These are phyloP conservation scores for Nemotelus pantherinus DNA, from an alignment of 2,888 invertebrate species.

Conservation along the genomic window DNA sequence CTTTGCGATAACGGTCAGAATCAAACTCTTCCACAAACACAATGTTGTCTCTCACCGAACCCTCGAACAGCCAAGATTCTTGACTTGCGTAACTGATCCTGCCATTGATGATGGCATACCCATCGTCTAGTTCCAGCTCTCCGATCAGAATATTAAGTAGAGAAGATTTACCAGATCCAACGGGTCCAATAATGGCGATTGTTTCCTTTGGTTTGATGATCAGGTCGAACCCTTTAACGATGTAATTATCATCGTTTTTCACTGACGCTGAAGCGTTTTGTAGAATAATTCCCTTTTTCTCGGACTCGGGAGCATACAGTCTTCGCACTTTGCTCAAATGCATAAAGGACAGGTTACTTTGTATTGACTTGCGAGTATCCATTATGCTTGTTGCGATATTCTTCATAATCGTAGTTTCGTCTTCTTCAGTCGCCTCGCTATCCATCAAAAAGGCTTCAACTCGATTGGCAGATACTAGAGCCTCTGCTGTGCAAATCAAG, in stretches of 20 bases:
- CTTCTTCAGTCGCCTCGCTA: conserved; percentile 56
- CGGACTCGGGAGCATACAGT: conserved; percentile 48
- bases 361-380: conserved; percentile 56
- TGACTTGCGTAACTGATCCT: conserved; percentile 80
- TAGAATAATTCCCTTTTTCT: conserved; percentile 48
- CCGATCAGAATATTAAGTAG: conserved; percentile 77
- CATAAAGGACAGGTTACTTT: conserved; percentile 21
- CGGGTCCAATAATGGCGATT: conserved; percentile 71
- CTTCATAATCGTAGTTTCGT: conserved; percentile 28
- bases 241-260: conserved; percentile 34
- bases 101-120: conserved; percentile 72
- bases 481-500: conserved; percentile 80
- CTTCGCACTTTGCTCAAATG: conserved; percentile 27
- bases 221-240: conserved; percentile 46
- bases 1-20: conserved; percentile 67
- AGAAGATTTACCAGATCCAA: conserved; percentile 81
- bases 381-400: conserved; percentile 54
- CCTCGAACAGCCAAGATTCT: conserved; percentile 83
- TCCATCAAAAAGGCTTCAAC: conserved; percentile 73
- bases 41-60: conserved; percentile 90
- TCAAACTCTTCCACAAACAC: conserved; percentile 81
- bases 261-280: conserved; percentile 48
- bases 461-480: conserved; percentile 76
- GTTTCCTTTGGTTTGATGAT: conserved; percentile 39
- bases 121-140: conserved; percentile 72